Evolutionary conservation across 2,797 vertebrate genomes (phyloP).

Genomic region (Gymnothorax reevesii): DNA sequence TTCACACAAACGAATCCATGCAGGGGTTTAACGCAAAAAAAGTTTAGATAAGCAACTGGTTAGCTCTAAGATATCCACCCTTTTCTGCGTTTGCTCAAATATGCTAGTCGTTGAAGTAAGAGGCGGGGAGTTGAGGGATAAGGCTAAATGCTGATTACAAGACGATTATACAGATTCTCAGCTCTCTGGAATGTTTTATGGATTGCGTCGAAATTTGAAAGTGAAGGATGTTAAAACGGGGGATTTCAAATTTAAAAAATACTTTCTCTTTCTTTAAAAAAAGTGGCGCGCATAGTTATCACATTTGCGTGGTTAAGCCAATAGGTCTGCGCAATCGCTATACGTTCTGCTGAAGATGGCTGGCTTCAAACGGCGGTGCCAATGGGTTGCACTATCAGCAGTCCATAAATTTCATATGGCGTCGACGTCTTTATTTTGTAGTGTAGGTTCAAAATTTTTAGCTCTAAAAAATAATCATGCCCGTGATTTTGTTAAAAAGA

Average conservation of each 20-base stretch:
- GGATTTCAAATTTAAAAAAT: too few relatives aligned
- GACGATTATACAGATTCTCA: not conserved
- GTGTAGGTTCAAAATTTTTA: not conserved
- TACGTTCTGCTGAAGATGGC: too few relatives aligned
- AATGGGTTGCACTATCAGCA: too few relatives aligned
- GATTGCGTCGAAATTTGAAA: not conserved
- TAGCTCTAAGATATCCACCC: not conserved
- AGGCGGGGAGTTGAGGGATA: not conserved
- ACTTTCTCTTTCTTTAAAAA: too few relatives aligned
- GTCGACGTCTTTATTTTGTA: too few relatives aligned
- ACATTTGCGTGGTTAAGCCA: too few relatives aligned
- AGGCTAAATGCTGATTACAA: not conserved
- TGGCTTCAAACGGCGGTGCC: too few relatives aligned
- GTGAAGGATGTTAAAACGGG: not conserved
- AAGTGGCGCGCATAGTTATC: too few relatives aligned
- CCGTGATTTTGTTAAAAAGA: not conserved
- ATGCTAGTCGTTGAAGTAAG: constrained; percentile 5
- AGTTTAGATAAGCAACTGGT: not conserved
- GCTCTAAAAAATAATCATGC: not conserved
- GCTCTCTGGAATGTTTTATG: constrained; percentile 10
- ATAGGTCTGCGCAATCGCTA: too few relatives aligned
- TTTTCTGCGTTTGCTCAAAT: not conserved
- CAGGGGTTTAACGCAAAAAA: not conserved
- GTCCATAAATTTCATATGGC: too few relatives aligned
- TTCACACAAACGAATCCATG: not conserved